Evolutionary conservation across 1,140 invertebrate species (phyloP), one percentile per base, ranked within the genome.

Genomic region (Nephotettix cincticeps): DNA sequence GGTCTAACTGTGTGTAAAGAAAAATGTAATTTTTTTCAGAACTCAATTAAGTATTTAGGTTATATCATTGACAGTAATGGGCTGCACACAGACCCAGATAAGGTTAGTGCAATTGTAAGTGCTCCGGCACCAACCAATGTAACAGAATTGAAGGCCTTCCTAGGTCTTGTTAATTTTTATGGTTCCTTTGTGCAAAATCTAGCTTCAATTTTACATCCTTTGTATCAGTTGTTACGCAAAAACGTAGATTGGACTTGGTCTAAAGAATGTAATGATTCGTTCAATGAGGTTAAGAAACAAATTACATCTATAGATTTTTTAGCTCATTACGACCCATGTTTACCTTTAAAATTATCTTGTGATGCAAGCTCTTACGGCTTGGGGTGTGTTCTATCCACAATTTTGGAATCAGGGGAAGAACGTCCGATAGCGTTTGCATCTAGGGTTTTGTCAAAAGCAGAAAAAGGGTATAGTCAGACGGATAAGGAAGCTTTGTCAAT

Each of bases 371-470:
- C 73, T 1, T 72, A 73, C 58, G 81, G 79, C 29, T 40, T 79
- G 3, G 80, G 81, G 28, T 29, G 81, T 82, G 17, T 61, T 43
- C 40, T 81, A 11, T 75, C 75, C 9, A 77, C 81, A 47, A 69
- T 70, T n/a, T 69, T 76, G 61, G 36, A 73, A 27, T 76, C 77
- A 54, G 75, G 73, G 13, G 54, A 30, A 25, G 72, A 77, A 73
- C 75, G 73, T 51, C 79, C 79, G 4, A 78, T 83, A 54, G 75
- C 74, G 2, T 83, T 73, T 74, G 77, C 76, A 11, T 82, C 72
- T 76, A 66, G 69, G 45, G 17, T 25, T 2, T 68, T 56, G 23
- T 56, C 51, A 56, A 56, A 56, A 21, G 21, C 51, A 11, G 51
- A 56, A 56, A 9, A 56, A 23, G 23, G 23, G 51, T 13, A 56